These are phyloP conservation scores for Jaculus jaculus DNA, from an alignment of 2,113 vertebrate species.

Conservation along the genomic window DNA sequence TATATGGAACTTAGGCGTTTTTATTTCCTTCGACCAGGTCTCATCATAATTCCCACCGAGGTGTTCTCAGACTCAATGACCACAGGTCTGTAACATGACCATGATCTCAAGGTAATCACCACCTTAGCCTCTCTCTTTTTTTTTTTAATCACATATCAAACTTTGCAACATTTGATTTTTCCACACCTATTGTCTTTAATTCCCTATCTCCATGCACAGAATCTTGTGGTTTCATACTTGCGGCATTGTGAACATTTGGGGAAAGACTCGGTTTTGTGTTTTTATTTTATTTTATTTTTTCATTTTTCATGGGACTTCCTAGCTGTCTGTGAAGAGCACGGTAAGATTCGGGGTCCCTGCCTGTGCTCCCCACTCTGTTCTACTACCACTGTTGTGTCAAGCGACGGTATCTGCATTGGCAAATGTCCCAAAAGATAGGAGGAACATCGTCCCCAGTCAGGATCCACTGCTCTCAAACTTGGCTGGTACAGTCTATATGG, in stretches of 20 bases:
- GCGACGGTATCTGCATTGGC: not conserved
- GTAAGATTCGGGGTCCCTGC: not conserved
- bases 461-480: not conserved
- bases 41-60: accelerated
- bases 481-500: not conserved
- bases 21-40: not conserved
- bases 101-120: not conserved
- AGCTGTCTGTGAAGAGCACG: not conserved
- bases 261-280: too few relatives aligned
- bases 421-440: not conserved
- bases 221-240: not conserved
- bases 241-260: not conserved
- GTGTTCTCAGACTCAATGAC: not conserved
- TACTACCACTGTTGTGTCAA: not conserved
- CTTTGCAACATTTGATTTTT: not conserved
- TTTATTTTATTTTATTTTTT: not conserved
- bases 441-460: not conserved
- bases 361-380: not conserved
- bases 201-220: accelerated
- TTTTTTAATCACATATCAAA: not conserved
- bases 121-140: too few relatives aligned
- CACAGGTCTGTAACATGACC: not conserved
- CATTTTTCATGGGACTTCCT: not conserved
- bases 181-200: not conserved
- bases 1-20: accelerated